Evolutionary conservation across 2,113 vertebrate genomes (phyloP).

Genomic region (Cyanoliseus patagonus): DNA sequence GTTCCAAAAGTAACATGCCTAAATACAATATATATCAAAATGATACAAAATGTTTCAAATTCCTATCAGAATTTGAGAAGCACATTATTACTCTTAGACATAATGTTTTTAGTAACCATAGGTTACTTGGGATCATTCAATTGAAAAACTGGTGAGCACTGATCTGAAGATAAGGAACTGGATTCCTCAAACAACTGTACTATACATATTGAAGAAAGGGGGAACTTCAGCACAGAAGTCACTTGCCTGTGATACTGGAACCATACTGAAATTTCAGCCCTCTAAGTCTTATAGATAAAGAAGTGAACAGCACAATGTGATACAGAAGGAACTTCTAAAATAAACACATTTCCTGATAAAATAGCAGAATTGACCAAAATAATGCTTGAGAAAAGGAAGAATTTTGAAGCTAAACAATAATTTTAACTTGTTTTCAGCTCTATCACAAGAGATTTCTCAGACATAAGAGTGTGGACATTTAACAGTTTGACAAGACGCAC

Average conservation of each 20-base stretch:
- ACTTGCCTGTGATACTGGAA: neutral
- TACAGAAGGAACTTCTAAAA: neutral
- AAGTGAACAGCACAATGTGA: neutral
- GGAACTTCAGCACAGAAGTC: neutral
- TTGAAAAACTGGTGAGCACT: neutral
- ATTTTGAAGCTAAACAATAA: neutral
- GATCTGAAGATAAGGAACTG: neutral
- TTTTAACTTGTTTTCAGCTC: neutral
- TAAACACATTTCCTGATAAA: neutral
- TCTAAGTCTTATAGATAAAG: neutral
- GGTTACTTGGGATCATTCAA: neutral
- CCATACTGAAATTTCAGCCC: neutral
- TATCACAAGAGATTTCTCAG: neutral
- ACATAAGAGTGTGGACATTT: neutral
- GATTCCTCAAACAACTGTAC: neutral
- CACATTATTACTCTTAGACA: neutral
- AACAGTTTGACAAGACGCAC: neutral
- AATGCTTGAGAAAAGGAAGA: neutral
- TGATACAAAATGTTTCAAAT: neutral
- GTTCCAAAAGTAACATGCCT: neutral
- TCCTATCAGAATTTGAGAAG: neutral
- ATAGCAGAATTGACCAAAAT: neutral
- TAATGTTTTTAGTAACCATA: neutral
- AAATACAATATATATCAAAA: neutral
- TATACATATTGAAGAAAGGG: neutral